A percentile compares a stretch with the other conserved stretches of the same genome.
phyloP scores from a whole-genome alignment of 2,113 vertebrate species.

The Sula dactylatra region DNA sequence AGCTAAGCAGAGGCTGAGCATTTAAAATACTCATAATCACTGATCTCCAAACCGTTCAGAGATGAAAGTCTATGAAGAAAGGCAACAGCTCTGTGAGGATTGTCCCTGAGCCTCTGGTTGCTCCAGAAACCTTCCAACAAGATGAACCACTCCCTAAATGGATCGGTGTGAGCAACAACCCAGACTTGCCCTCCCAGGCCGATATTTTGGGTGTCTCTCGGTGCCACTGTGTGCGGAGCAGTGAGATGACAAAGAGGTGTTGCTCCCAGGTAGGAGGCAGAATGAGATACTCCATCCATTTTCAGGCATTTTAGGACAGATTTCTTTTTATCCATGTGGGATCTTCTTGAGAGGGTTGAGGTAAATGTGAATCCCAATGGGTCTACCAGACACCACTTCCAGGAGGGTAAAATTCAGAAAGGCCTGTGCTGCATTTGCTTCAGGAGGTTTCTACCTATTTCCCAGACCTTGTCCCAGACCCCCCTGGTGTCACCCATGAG shows the following conservation, averaged over 20 bases:
- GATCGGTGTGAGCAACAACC: background rate
- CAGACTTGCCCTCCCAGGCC: background rate
- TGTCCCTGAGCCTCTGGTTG: background rate
- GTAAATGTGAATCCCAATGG: background rate
- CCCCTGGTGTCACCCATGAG: background rate
- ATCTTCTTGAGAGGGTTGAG: background rate
- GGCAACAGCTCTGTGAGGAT: background rate
- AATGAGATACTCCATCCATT: background rate
- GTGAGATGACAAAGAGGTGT: background rate
- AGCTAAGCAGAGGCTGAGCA: background rate
- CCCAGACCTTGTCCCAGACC: background rate
- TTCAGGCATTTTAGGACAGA: background rate
- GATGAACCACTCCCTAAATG: background rate
- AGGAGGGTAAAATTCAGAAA: background rate
- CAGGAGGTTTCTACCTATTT: background rate
- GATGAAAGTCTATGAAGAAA: background rate
- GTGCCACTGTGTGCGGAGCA: fast-evolving
- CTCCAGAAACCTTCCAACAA: background rate
- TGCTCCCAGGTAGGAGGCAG: background rate
- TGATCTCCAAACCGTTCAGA: background rate
- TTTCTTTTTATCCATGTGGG: background rate
- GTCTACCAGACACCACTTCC: background rate
- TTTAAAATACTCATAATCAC: background rate
- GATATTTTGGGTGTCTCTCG: background rate
- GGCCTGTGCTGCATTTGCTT: background rate